A percentile compares a stretch with the other conserved stretches of the same genome.
phyloP scores from a whole-genome alignment of 2,797 vertebrate species.

The Peromyscus eremicus region DNA sequence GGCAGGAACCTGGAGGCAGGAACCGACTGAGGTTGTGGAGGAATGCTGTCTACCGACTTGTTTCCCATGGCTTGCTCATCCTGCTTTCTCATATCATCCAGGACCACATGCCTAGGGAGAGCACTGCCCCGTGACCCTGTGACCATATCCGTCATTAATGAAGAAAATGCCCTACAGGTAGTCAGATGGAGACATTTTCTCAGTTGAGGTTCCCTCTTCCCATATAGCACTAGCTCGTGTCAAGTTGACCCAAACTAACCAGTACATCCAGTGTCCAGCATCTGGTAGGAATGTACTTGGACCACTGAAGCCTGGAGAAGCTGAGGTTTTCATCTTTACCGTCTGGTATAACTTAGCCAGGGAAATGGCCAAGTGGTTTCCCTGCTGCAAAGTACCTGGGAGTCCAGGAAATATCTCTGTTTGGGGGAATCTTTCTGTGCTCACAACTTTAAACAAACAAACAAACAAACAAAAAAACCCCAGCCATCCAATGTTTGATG shows the following conservation, averaged over 20 bases:
- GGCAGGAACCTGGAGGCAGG: not conserved
- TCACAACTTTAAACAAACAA: not conserved
- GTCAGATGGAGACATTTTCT: not conserved
- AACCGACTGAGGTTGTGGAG: not conserved
- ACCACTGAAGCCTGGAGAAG: not conserved
- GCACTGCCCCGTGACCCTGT: not conserved
- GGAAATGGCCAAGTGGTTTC: not conserved
- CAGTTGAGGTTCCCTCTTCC: not conserved
- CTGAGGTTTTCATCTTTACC: not conserved
- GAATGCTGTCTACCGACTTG: no score
- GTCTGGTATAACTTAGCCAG: not conserved
- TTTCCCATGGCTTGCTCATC: not conserved
- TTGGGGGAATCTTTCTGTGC: constrained; percentile 11
- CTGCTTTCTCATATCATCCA: no score
- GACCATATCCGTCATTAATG: no score
- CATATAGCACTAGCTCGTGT: not conserved
- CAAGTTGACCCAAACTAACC: not conserved
- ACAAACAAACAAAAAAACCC: not conserved
- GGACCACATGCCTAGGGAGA: not conserved
- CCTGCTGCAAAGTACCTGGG: constrained; percentile 5
- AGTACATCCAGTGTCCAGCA: not conserved
- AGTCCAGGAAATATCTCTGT: constrained; percentile 19
- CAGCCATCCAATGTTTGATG: not conserved
- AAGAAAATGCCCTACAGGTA: not conserved
- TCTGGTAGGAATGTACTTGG: not conserved